Base-by-base conservation (phyloP, 2,888 invertebrate species). In the Epinotia brunnichana region DNA sequence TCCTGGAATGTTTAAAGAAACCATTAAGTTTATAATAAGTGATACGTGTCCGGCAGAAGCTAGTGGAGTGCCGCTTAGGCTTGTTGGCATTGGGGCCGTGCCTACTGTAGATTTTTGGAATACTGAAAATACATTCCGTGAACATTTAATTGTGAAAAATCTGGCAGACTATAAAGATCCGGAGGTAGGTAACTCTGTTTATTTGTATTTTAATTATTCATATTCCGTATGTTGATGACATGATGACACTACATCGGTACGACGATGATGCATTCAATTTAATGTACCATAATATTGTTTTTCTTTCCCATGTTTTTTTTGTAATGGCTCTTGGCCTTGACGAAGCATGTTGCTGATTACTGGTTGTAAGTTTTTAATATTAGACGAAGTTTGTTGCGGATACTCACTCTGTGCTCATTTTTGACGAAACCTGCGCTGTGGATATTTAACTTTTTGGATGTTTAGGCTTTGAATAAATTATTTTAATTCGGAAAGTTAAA, bases 61-160 rank as follows among this genome's bases (percentile, higher is more conserved):
- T 17, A 80, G 90, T 19, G 94, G 94, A 0, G 93, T 92, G 60
- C 87, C 86, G 2, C 78, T 95, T 0, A 90, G 78, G 53, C 79
- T 95, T 7, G 88, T 90, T 2, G 94, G 94, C 2, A 92, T 91
- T 17, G 94, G 94, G 24, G 94, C 93, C n/a, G 86, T 94, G 79
- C 95, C 95, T 0, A 86, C 85, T 10, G 81, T 95, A 69, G 94
- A 95, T 80, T 94, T 95, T 71, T 87, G 91, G 82, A 94, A 95
- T 81, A 82, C 94, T 24, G 90, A 94, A 68, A 91, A 89, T 2
- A 95, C 95, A 0, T 95, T 95, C 80, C 90, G 92, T 74, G 94
- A 95, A 82, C 94, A 94, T 78, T 89, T 94, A 21, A 90, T 95
- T 73, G 93, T 95, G 0, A 92, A 95, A 78, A 88, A 85, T 70